Percentiles rank a stretch among this genome's conserved stretches.
phyloP scores from a whole-genome alignment of 1,140 invertebrate species.

The Brachystomella parvula region DNA sequence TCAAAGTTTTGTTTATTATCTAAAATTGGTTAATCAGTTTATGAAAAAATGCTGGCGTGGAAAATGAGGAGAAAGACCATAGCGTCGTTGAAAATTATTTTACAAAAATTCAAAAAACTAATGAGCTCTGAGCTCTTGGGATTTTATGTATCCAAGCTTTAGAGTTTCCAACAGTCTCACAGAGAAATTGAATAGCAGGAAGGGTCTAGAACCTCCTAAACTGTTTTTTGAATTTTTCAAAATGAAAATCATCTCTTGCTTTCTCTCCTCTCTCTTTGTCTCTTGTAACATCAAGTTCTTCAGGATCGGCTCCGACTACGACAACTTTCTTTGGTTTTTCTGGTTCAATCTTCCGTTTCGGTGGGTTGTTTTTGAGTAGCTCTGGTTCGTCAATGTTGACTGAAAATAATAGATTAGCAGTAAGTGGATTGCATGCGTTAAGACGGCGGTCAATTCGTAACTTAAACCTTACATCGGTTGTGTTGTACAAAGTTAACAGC shows the following conservation, averaged over 20 bases:
- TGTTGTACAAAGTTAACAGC: slow-evolving; percentile 97
- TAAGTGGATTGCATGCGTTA: background rate
- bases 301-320: slow-evolving; percentile 50
- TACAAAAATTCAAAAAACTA: no score
- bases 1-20: slow-evolving; percentile 17
- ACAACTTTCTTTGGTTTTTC: slow-evolving; percentile 48
- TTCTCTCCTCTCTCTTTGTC: slow-evolving; percentile 68
- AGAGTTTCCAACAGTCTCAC: no score
- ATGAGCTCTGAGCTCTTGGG: no score
- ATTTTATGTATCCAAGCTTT: no score
- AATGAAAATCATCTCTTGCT: slow-evolving; percentile 94
- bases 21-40: no score
- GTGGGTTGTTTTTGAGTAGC: slow-evolving; percentile 38
- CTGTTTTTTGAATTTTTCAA: slow-evolving; percentile 93
- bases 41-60: no score
- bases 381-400: slow-evolving; percentile 69
- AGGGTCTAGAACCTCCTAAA: slow-evolving; percentile 72
- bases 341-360: slow-evolving; percentile 47
- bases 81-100: no score
- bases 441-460: background rate
- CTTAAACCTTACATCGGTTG: slow-evolving; percentile 66
- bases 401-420: slow-evolving; percentile 40
- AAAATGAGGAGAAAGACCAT: no score
- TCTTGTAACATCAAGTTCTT: slow-evolving; percentile 49
- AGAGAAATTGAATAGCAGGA: background rate